phyloP scores from a whole-genome alignment of 1,140 invertebrate genomes.

The Pomacea maculata region DNA sequence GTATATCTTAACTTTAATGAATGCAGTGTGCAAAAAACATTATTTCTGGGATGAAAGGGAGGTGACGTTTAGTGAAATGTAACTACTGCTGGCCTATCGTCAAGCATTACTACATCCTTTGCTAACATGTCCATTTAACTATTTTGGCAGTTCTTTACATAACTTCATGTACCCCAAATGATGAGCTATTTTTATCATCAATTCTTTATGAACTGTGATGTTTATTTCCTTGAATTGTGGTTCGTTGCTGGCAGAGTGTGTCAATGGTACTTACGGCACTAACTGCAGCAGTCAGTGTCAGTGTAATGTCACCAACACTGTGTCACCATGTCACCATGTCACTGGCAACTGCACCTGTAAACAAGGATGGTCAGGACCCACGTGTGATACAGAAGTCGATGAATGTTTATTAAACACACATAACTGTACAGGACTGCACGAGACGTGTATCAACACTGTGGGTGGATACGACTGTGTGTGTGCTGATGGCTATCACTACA shows the following conservation, averaged over 20 bases:
- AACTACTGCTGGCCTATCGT: no score
- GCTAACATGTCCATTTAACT: no score
- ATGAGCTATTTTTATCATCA: no score
- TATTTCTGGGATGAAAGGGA: no score
- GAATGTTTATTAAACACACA: constrained; percentile 75
- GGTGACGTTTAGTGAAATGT: no score
- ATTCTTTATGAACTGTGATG: no score
- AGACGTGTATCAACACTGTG: constrained; percentile 4
- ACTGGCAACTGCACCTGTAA: constrained; percentile 81
- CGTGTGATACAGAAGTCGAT: constrained; percentile 91
- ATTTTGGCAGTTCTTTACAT: no score
- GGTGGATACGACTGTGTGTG: constrained; percentile 19
- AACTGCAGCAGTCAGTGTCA: constrained; percentile 10
- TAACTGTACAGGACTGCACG: neutral
- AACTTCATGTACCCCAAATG: no score
- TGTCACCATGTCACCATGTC: constrained; percentile 18
- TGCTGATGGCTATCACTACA: neutral
- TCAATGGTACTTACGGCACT: constrained; percentile 12
- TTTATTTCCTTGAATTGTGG: no score
- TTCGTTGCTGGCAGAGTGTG: constrained; percentile 16
- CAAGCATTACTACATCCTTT: no score
- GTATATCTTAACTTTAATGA: no score
- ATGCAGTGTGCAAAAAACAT: no score
- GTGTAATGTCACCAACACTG: constrained; percentile 19
- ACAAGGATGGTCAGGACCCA: constrained; percentile 67